Evolutionary conservation across 2,888 invertebrate genomes (phyloP).

Genomic region (Yponomeuta evonymella): DNA sequence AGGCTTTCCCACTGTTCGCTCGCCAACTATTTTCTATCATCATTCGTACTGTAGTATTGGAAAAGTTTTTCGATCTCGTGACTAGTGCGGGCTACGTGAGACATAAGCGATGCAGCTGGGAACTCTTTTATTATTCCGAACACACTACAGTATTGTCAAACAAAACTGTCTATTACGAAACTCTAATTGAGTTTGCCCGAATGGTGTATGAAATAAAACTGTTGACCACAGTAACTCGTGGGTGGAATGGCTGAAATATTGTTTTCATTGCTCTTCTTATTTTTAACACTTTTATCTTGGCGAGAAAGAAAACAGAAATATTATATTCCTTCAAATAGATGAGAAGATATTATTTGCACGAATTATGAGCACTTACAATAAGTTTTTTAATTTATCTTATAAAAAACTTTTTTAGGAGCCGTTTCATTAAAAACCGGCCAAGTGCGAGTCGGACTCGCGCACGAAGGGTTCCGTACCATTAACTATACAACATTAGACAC

Average conservation of each 20-base stretch:
- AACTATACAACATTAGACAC: no score
- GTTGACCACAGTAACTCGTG: not conserved
- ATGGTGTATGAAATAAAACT: constrained; percentile 2
- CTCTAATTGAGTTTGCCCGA: constrained; percentile 8
- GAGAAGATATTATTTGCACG: no score
- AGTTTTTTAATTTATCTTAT: no score
- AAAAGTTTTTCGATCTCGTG: constrained; percentile 70
- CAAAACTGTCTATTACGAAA: constrained; percentile 30
- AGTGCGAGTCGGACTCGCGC: no score
- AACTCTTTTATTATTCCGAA: constrained; percentile 53
- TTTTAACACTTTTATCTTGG: not conserved
- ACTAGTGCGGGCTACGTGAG: constrained; percentile 61
- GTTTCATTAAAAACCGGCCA: no score
- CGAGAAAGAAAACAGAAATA: not conserved
- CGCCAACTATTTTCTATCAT: constrained; percentile 65
- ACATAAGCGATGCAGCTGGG: constrained; percentile 58
- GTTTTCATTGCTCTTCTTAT: not conserved
- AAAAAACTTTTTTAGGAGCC: no score
- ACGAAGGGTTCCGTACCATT: no score
- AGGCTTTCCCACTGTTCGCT: constrained; percentile 40
- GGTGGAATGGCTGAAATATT: not conserved
- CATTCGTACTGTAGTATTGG: constrained; percentile 58
- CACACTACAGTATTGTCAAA: constrained; percentile 45
- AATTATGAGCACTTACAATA: no score
- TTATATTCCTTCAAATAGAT: no score